Conservation (phyloP, 2,113 vertebrate species). For the Suncus etruscus region DNA sequence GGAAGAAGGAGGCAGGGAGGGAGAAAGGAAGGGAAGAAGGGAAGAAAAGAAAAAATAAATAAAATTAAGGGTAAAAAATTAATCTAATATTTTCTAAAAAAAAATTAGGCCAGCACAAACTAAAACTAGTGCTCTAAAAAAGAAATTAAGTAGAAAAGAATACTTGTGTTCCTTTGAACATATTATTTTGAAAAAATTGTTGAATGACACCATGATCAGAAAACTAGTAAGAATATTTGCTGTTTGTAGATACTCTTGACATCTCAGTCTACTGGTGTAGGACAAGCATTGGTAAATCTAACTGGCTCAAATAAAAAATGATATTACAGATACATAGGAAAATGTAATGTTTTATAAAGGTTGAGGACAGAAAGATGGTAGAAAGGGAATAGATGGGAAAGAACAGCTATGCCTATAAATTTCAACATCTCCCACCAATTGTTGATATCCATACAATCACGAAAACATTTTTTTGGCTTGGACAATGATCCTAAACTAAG, state of each 20-base stretch:
- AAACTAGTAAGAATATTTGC: background rate
- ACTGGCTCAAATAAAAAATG: background rate
- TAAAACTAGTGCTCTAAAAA: conserved; percentile 30
- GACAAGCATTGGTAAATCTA: background rate
- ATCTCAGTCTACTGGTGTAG: background rate
- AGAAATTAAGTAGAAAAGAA: conserved; percentile 6
- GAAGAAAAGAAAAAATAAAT: background rate
- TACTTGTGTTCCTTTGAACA: conserved; percentile 3
- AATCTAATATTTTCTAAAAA: background rate
- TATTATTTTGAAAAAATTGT: background rate
- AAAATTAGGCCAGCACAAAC: conserved; percentile 13
- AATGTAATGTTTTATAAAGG: conserved; percentile 2
- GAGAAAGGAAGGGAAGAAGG: too few relatives aligned
- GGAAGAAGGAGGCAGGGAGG: too few relatives aligned
- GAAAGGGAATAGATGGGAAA: background rate
- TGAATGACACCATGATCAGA: background rate
- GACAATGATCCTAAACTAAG: background rate
- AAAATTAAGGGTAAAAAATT: background rate
- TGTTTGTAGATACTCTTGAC: background rate
- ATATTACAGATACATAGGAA: background rate
- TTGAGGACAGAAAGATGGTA: background rate
- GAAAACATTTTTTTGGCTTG: conserved; percentile 41
- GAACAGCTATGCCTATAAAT: background rate
- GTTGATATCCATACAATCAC: background rate
- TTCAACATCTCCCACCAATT: background rate